Evolutionary conservation across 2,797 vertebrate species (phyloP).

Genomic region (Dromococcyx pavoninus): DNA sequence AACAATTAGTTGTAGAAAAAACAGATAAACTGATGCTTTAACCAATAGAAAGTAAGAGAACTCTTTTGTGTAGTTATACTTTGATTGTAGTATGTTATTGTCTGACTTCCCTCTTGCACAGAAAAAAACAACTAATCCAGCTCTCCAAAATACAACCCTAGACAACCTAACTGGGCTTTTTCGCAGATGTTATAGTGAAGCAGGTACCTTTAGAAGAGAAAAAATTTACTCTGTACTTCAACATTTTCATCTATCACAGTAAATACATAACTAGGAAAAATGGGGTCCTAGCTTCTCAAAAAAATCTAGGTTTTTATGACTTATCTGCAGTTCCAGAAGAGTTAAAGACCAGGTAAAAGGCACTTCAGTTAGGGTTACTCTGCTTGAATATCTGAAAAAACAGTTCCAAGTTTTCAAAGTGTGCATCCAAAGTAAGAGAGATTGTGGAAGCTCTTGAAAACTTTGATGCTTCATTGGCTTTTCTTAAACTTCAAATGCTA

Average conservation of each 20-base stretch:
- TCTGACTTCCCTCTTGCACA: background rate
- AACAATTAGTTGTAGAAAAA: background rate
- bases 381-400: background rate
- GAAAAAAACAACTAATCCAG: background rate
- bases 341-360: background rate
- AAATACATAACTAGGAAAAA: background rate
- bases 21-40: background rate
- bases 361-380: background rate
- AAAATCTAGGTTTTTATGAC: background rate
- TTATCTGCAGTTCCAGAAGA: background rate
- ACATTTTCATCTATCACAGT: background rate
- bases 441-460: background rate
- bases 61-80: background rate
- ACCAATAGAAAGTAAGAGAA: background rate
- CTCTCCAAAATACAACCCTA: rapidly evolving
- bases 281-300: background rate
- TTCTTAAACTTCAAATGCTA: background rate
- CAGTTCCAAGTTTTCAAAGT: background rate
- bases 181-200: background rate
- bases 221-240: background rate
- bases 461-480: background rate
- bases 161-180: background rate
- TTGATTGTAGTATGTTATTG: background rate
- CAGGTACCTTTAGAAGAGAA: background rate
- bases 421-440: background rate